Evolutionary conservation across 2,113 vertebrate species (phyloP), one percentile per base, ranked within the genome.

Genomic region (Gallinago paraguaiae): DNA sequence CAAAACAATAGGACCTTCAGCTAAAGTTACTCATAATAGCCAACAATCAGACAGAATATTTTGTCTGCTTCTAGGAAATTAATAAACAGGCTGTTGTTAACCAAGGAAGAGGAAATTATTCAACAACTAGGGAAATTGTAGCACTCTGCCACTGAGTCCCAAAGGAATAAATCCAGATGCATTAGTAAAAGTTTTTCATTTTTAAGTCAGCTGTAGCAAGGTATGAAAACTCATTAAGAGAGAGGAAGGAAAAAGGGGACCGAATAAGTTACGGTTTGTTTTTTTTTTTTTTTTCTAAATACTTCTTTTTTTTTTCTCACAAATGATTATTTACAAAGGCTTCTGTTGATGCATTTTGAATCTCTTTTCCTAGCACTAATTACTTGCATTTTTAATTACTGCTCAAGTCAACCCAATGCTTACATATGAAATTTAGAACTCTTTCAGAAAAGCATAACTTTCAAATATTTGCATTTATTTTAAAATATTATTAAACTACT

Each of bases 91-190:
- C 30, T 83, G 33, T 43, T 87, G 16, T 81, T 93, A 86, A 88
- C 46, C 46, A 67, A 68, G 43, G 79, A 82, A 83, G 51, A 92
- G 41, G 59, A 95, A 96, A 92, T 94, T 69, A 78, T 83, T 93
- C 64, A 88, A 59, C 43, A 82, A 0, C 51, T 54, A 43, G 41
- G 61, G 74, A 76, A 88, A 92, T 65, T 76, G 41, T 39, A 80
- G 5, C 59, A 83, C 9, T 86, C 63, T 50, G n/a, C 28, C 43
- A 65, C 37, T 74, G 43, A 87, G 77, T 70, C 67, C 13, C 59
- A 56, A 70, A 80, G 27, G 68, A 86, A 83, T 88, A 9, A 78
- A 88, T 70, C n/a, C 46, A 88, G 51, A 64, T 59, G 18, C 35
- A 68, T 95, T 90, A 81, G 43, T 54, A 80, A 70, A 92, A 68